phyloP scores from a whole-genome alignment of 2,888 invertebrate genomes.

The Flexamia atlantica region DNA sequence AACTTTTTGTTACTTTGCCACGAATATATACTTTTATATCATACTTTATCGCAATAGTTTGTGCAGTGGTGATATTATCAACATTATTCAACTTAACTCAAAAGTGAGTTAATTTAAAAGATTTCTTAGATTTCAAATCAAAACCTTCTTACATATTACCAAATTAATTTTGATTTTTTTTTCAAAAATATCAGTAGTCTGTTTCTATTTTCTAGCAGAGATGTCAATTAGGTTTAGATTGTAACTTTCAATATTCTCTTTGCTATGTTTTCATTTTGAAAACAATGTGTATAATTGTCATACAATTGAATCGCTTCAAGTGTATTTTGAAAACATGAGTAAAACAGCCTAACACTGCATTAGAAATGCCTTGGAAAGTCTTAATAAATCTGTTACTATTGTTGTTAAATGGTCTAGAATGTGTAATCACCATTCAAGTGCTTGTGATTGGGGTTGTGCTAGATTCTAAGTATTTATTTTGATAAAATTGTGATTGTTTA shows the following conservation, averaged over 20 bases:
- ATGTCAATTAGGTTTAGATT: conserved; percentile 48
- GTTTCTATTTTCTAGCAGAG: conserved; percentile 43
- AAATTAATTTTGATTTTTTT: too few species aligned
- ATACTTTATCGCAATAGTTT: not conserved
- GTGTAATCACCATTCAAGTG: not conserved
- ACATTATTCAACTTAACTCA: not conserved
- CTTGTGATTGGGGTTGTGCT: conserved; percentile 41
- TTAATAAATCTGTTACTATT: not conserved
- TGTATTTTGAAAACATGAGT: conserved; percentile 59
- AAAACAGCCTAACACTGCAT: not conserved
- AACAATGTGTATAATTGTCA: conserved; percentile 61
- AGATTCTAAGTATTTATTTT: conserved; percentile 39
- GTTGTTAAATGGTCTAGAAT: not conserved
- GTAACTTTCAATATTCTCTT: not conserved
- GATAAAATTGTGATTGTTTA: not conserved
- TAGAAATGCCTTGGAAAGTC: not conserved
- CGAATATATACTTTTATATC: not conserved
- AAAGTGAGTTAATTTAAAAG: too few species aligned
- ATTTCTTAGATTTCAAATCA: too few species aligned
- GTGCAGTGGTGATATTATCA: not conserved
- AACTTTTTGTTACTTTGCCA: conserved; percentile 10
- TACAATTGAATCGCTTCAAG: conserved; percentile 56
- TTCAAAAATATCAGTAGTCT: too few species aligned
- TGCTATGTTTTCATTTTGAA: conserved; percentile 59
- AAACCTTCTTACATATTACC: too few species aligned